Evolutionary conservation across 2,797 vertebrate genomes (phyloP).

Genomic region (Molossus molossus): DNA sequence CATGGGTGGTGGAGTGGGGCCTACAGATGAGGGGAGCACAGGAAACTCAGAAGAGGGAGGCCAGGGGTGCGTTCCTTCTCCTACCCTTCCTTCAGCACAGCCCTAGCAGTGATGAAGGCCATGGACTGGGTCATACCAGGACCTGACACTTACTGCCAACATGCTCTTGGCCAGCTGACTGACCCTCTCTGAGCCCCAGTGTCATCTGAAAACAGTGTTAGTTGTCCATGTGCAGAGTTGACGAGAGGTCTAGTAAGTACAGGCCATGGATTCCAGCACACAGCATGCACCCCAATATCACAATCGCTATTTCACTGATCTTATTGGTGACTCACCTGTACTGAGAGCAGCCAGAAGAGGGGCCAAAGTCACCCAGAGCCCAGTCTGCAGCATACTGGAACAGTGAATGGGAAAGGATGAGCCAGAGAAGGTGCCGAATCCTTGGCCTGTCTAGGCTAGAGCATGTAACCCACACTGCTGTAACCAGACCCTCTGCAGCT

Average conservation of each 20-base stretch:
- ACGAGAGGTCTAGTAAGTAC: neutral
- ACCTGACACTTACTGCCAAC: neutral
- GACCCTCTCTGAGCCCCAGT: neutral
- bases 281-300: neutral
- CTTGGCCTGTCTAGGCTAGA: neutral
- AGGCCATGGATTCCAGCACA: neutral
- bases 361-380: slow-evolving; percentile 4
- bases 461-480: neutral
- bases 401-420: neutral
- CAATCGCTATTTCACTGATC: neutral
- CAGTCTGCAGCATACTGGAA: neutral
- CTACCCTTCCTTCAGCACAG: neutral
- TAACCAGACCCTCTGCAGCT: neutral
- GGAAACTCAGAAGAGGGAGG: neutral
- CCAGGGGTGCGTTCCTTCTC: accelerated
- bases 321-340: slow-evolving; percentile 49
- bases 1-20: neutral
- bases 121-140: neutral
- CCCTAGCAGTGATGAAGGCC: neutral
- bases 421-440: neutral
- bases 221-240: neutral
- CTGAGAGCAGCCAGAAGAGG: neutral
- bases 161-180: neutral
- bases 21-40: neutral
- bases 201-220: neutral